Evolutionary conservation across 2,113 vertebrate genomes (phyloP).

Genomic region (Pluvianellus socialis): DNA sequence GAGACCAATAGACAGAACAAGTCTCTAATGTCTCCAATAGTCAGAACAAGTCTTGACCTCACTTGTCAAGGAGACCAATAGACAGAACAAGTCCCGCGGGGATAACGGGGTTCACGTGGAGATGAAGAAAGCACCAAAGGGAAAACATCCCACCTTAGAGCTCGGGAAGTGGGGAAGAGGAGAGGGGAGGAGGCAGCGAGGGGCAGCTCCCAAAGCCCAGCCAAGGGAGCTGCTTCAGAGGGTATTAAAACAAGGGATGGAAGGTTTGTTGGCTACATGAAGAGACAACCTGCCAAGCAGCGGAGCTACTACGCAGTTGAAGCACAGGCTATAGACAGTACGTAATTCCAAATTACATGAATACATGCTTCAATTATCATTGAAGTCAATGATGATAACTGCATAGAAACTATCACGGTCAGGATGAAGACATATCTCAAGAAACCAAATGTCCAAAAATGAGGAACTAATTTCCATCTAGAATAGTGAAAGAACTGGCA

Average conservation of each 20-base stretch:
- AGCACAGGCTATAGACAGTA: background rate
- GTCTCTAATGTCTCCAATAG: too few relatives aligned
- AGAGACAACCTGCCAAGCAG: background rate
- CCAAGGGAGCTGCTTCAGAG: background rate
- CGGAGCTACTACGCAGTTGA: background rate
- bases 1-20: background rate
- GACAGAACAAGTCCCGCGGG: background rate
- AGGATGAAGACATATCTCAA: background rate
- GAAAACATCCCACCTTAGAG: background rate
- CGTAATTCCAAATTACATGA: background rate
- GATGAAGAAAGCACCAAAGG: background rate
- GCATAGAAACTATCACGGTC: background rate
- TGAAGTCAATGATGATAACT: background rate
- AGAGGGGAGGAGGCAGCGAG: background rate
- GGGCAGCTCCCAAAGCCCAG: background rate
- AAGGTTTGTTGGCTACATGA: background rate
- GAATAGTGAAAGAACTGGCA: background rate
- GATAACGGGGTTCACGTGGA: background rate
- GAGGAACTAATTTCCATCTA: background rate
- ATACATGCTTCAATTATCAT: background rate
- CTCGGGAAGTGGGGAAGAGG: background rate
- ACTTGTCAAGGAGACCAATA: background rate
- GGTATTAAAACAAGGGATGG: background rate
- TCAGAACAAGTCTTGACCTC: too few relatives aligned
- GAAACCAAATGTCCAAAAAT: background rate